Conservation (phyloP, 2,797 vertebrate species). For the Hemitrygon akajei region DNA sequence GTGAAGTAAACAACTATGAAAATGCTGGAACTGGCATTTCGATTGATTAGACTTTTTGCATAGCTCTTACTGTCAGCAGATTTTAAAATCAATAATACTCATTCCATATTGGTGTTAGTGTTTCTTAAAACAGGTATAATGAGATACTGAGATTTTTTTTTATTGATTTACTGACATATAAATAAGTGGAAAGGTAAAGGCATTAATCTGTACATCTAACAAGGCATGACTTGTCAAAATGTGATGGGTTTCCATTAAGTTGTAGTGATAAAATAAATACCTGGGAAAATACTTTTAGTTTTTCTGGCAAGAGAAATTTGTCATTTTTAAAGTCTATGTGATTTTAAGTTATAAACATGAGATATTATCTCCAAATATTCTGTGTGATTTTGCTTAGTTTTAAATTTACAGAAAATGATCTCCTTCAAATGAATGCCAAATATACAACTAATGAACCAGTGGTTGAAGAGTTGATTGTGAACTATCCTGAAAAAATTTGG, state of each 20-base stretch:
- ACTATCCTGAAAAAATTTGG: not conserved
- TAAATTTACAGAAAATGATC: not conserved
- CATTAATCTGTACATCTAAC: too few species aligned
- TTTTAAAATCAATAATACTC: slow-evolving; percentile 23
- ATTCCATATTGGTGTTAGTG: not conserved
- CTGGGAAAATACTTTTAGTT: not conserved
- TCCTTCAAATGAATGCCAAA: not conserved
- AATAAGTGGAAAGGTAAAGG: not conserved
- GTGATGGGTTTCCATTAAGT: not conserved
- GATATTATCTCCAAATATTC: not conserved
- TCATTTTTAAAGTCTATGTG: not conserved
- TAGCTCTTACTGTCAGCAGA: not conserved
- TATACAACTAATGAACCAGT: not conserved
- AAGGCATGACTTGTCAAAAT: not conserved
- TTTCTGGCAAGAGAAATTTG: not conserved
- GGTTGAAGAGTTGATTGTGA: not conserved
- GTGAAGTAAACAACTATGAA: not conserved
- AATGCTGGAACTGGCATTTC: not conserved
- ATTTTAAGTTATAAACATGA: not conserved
- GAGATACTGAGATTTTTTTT: not conserved
- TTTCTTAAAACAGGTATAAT: slow-evolving; percentile 12
- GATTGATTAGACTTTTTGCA: not conserved
- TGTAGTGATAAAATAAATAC: not conserved
- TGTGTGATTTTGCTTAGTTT: not conserved
- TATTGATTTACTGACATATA: slow-evolving; percentile 3